Conservation (phyloP, 2,797 vertebrate genomes). For the Anolis apletophallus region DNA sequence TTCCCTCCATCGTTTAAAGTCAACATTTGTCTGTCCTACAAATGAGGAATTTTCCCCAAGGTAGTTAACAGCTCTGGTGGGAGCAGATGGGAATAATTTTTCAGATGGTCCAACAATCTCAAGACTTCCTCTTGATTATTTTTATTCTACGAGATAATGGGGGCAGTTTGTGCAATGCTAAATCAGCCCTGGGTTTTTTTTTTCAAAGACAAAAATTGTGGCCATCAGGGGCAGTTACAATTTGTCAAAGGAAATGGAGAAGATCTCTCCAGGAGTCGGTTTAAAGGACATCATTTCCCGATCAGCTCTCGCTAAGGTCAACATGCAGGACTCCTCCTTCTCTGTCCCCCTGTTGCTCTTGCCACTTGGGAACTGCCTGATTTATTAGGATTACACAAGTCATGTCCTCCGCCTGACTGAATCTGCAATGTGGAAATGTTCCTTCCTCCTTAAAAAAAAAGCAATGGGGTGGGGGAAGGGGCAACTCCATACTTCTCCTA, state of each 20-base stretch:
- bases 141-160: constrained; percentile 87
- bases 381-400: constrained; percentile 90
- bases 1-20: constrained; percentile 73
- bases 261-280: constrained; percentile 84
- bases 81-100: constrained; percentile 79
- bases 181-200: constrained; percentile 87
- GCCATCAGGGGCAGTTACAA: constrained; percentile 82
- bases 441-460: constrained; percentile 45
- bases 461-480: no score
- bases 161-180: constrained; percentile 87
- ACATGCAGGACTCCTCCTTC: constrained; percentile 75
- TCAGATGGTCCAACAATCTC: constrained; percentile 79
- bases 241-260: constrained; percentile 86
- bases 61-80: constrained; percentile 79
- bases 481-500: background rate
- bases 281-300: constrained; percentile 89
- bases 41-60: constrained; percentile 77
- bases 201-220: constrained; percentile 69
- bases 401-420: constrained; percentile 91
- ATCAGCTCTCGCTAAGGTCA: constrained; percentile 84
- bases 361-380: constrained; percentile 91
- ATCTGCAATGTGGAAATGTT: constrained; percentile 86
- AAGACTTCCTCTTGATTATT: constrained; percentile 82
- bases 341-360: constrained; percentile 88
- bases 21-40: constrained; percentile 74